Base-by-base conservation (phyloP, 2,797 vertebrate species). In the Australoheros facetus region DNA sequence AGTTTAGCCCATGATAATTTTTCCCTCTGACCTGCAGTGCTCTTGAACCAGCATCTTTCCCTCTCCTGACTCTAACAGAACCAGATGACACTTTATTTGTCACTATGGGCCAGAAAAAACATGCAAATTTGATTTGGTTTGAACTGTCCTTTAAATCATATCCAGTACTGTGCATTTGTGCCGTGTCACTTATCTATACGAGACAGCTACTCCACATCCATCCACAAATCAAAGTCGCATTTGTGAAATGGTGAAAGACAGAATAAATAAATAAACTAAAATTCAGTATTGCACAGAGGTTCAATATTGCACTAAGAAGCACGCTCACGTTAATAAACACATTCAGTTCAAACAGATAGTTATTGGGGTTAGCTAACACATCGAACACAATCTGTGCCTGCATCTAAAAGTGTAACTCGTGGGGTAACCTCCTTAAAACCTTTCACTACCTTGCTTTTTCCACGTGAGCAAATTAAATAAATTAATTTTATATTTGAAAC, bases 281-380 rank as follows among this genome's bases (percentile, higher is more conserved):
- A 30, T 28, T 81, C 79, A 84, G 84, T 86, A 87, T 89, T 93
- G 88, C 86, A 90, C 84, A 78, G 28, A 82, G 58, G 78, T 83
- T 87, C 77, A 85, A 89, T 92, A 91, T 91, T 92, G 88, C 89
- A 91, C 84, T 37, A 83, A 89, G 56, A 90, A 88, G 80, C 83
- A 90, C 87, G 17, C 79, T 85, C 85, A 90, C 77, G 71, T 78
- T 55, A 78, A 85, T 86, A 89, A 75, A 89, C 91, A 88, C 87
- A 88, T 92, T 93, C 90, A 88, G 73, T 84, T 91, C 90, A 85
- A 89, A 87, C 86, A 85, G 81, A 19, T n/a, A n/a, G 26, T 45
- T 51, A 51, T 51, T 69, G n/a, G 12, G 42, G 42, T 69, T 84
- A 56, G 0, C 71, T 81, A 69, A 81, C 77, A 88, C 32, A 12